Percentiles rank a stretch among this genome's conserved stretches.
phyloP scores from a whole-genome alignment of 2,888 invertebrate genomes.

The Netelia fuscicornis region DNA sequence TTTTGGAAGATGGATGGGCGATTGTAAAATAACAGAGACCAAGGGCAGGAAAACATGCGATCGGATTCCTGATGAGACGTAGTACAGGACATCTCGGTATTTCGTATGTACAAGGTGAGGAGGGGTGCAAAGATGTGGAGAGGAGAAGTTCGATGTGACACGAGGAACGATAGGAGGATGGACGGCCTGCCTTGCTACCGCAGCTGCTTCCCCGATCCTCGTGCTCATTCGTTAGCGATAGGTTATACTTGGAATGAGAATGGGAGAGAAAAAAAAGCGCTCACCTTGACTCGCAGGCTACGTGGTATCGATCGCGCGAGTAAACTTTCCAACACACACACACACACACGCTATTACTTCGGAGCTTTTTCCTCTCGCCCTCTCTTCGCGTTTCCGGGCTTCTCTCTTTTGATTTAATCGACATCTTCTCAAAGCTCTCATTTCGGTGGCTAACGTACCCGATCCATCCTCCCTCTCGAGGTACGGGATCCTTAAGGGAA shows the following conservation, averaged over 20 bases:
- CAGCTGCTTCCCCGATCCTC: neutral
- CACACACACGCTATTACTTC: conserved; percentile 70
- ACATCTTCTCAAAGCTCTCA: conserved; percentile 4
- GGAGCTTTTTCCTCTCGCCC: conserved; percentile 21
- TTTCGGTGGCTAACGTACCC: neutral
- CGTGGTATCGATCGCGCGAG: conserved; percentile 74
- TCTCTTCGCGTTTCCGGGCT: conserved; percentile 26
- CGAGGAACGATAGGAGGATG: conserved; percentile 41
- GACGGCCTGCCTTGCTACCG: neutral
- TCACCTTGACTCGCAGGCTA: conserved; percentile 75
- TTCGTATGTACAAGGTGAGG: neutral
- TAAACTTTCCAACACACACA: conserved; percentile 73
- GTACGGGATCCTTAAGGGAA: no score
- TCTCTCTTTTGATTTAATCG: conserved; percentile 28
- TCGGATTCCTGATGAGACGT: neutral
- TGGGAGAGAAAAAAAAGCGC: conserved; percentile 52
- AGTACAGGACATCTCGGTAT: conserved; percentile 39
- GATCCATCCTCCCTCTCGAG: no score
- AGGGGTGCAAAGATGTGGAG: conserved; percentile 13
- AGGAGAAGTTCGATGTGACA: conserved; percentile 17
- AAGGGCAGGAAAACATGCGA: neutral
- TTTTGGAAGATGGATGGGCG: no score
- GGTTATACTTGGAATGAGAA: conserved; percentile 44
- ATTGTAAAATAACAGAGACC: no score
- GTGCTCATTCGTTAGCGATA: conserved; percentile 49